Conservation (phyloP, 2,113 vertebrate genomes). For the Colossoma macropomum region DNA sequence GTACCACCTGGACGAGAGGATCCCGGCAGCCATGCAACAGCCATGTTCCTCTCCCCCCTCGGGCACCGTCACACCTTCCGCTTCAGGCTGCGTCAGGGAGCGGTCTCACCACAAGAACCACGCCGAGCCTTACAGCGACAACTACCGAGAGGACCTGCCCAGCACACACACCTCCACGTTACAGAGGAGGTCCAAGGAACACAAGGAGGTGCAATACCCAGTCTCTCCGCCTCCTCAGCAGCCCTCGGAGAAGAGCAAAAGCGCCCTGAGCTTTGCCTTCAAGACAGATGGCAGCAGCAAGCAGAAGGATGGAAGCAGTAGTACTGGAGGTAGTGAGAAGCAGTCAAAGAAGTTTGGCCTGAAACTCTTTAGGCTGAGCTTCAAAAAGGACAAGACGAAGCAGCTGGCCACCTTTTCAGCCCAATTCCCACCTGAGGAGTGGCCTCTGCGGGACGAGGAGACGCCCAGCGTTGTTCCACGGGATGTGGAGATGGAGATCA, state of each 20-base stretch:
- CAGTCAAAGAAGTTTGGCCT: conserved; percentile 95
- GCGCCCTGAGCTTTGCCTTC: conserved; percentile 90
- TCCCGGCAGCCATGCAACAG: conserved; percentile 88
- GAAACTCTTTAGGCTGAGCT: conserved; percentile 95
- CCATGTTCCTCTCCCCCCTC: conserved; percentile 95
- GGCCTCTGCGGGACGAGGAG: conserved; percentile 95
- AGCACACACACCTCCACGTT: conserved; percentile 90
- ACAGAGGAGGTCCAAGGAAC: conserved; percentile 93
- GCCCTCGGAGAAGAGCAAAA: conserved; percentile 92
- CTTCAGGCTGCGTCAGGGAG: conserved; percentile 91
- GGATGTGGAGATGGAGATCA: conserved; percentile 97
- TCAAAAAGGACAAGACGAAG: conserved; percentile 97
- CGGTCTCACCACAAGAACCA: conserved; percentile 91
- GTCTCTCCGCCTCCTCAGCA: conserved; percentile 84
- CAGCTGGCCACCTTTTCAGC: conserved; percentile 96
- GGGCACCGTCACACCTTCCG: conserved; percentile 90
- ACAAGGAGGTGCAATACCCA: conserved; percentile 81
- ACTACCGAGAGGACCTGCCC: conserved; percentile 90
- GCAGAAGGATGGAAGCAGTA: conserved; percentile 80
- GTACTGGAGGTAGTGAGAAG: conserved; percentile 80
- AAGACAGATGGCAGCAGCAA: conserved; percentile 93
- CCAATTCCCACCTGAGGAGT: conserved; percentile 97
- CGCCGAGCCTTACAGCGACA: conserved; percentile 90
- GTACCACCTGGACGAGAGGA: conserved; percentile 97
- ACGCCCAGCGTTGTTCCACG: conserved; percentile 90